phyloP scores from a whole-genome alignment of 1,140 invertebrate species.

The Centruroides vittatus region DNA sequence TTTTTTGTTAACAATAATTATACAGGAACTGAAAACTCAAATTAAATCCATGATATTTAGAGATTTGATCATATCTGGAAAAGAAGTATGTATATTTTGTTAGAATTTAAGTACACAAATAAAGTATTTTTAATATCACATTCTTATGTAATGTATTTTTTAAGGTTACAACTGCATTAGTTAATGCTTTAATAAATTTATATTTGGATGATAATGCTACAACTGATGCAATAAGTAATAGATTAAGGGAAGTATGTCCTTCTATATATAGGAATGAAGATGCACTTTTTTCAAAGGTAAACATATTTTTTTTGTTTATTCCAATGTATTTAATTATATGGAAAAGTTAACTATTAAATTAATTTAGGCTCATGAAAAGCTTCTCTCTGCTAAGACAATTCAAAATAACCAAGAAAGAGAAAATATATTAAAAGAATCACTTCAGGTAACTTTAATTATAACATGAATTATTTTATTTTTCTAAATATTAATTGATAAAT shows the following conservation, averaged over 20 bases:
- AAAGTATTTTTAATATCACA: too few species aligned
- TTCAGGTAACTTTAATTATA: conserved; percentile 30
- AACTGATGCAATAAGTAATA: conserved; percentile 73
- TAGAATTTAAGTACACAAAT: too few species aligned
- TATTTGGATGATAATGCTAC: conserved; percentile 91
- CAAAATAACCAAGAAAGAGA: conserved; percentile 51
- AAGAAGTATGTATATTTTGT: conserved; percentile 42
- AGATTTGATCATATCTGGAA: conserved; percentile 67
- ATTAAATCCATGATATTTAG: conserved; percentile 49
- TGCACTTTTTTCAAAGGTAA: conserved; percentile 79
- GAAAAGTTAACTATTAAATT: background rate
- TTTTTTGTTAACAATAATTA: background rate
- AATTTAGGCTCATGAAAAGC: conserved; percentile 64
- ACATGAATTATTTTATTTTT: background rate
- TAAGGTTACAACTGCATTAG: conserved; percentile 29
- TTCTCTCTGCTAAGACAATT: conserved; percentile 53
- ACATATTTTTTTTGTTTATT: conserved; percentile 11
- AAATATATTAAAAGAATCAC: conserved; percentile 54
- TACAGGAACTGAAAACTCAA: conserved; percentile 44
- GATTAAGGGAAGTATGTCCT: conserved; percentile 82
- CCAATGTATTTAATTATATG: background rate
- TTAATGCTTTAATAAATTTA: conserved; percentile 35
- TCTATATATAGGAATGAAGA: conserved; percentile 89
- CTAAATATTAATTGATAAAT: background rate
- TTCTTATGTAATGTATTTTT: conserved; percentile 20